Conservation (phyloP, 1,140 invertebrate species). For the Brachionus plicatilis region DNA sequence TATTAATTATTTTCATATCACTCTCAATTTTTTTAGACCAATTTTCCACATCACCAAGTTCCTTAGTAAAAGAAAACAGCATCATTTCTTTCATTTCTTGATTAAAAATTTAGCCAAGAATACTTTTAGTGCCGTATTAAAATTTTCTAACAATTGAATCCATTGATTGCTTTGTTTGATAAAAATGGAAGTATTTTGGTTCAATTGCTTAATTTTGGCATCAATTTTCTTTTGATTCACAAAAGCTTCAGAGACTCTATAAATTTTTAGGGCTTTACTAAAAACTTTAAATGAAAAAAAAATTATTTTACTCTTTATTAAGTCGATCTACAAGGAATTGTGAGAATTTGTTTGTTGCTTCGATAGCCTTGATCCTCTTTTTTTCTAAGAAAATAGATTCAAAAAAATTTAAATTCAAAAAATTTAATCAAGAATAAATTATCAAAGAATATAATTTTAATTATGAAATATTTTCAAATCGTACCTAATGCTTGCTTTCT, state of each 20-base stretch:
- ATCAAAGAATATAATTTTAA: neutral
- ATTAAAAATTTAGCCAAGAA: too few relatives aligned
- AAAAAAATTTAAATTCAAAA: neutral
- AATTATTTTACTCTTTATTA: slow-evolving; percentile 77
- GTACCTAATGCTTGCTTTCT: slow-evolving; percentile 77
- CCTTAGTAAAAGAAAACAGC: slow-evolving; percentile 55
- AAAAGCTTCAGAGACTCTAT: slow-evolving; percentile 87
- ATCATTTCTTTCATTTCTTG: neutral
- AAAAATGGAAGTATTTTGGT: slow-evolving; percentile 85
- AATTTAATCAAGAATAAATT: slow-evolving; percentile 11
- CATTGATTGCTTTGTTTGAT: slow-evolving; percentile 93
- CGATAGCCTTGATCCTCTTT: slow-evolving; percentile 83
- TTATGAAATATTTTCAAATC: neutral
- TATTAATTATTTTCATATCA: slow-evolving; percentile 78
- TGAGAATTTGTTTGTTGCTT: slow-evolving; percentile 81
- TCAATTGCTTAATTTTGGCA: slow-evolving; percentile 91
- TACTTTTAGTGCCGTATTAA: slow-evolving; percentile 83
- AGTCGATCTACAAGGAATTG: slow-evolving; percentile 90
- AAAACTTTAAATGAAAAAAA: neutral
- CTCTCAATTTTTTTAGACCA: slow-evolving; percentile 94
- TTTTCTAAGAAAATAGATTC: slow-evolving; percentile 64
- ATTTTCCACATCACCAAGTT: slow-evolving; percentile 96
- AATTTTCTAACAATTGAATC: slow-evolving; percentile 85
- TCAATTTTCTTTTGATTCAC: slow-evolving; percentile 94
- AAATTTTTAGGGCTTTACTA: slow-evolving; percentile 47